phyloP scores from a whole-genome alignment of 2,797 vertebrate genomes.

The Diglossa cyanea region DNA sequence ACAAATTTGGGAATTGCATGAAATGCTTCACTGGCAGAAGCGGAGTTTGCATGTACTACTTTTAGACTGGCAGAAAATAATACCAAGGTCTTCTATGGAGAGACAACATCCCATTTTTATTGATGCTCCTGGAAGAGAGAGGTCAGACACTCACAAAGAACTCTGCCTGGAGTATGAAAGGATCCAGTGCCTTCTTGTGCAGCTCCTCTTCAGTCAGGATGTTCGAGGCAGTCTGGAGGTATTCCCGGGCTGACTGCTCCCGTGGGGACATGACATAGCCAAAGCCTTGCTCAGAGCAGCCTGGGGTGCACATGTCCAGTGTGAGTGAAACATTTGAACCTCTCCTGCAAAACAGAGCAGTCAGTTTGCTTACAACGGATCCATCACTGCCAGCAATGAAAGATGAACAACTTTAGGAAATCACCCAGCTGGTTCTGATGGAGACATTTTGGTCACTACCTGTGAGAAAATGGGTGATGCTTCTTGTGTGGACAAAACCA shows the following conservation, averaged over 20 bases:
- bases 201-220: conserved; percentile 86
- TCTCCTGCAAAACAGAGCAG: conserved; percentile 78
- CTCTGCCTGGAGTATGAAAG: conserved; percentile 91
- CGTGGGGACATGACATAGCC: conserved; percentile 91
- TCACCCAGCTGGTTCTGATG: background rate
- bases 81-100: background rate
- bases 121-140: background rate
- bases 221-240: conserved; percentile 88
- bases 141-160: conserved; percentile 88
- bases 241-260: conserved; percentile 90
- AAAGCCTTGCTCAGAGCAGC: conserved; percentile 90
- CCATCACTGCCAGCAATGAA: background rate
- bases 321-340: conserved; percentile 98
- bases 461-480: background rate
- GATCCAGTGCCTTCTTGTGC: conserved; percentile 90
- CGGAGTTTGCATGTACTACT: background rate
- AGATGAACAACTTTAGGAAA: background rate
- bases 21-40: background rate
- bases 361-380: background rate
- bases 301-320: conserved; percentile 96
- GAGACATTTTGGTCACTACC: background rate
- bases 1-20: background rate
- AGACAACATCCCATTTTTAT: background rate
- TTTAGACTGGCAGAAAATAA: background rate
- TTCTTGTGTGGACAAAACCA: background rate